Base-by-base conservation (phyloP, 2,797 vertebrate genomes). In the Trematomus bernacchii region DNA sequence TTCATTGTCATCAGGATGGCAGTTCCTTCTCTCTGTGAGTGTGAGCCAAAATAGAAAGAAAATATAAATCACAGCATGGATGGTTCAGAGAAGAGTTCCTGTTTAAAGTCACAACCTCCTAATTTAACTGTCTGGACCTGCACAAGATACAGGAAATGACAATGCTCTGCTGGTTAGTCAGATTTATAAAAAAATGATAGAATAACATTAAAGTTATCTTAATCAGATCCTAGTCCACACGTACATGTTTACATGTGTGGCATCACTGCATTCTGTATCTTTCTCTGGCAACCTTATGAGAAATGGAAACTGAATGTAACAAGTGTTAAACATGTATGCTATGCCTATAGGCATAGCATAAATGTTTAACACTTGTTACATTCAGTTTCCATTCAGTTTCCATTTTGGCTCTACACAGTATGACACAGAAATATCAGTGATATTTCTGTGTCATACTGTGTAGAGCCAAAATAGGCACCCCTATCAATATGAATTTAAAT, bases 1-100 rank as follows among this genome's bases (percentile, higher is more conserved):
- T 19, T 70, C 77, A 83, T 85, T 48, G 4, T 67, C 0, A 72
- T 70, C 80, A 87, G 1, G 6, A 14, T 0, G 46, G 52, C 21
- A 47, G 9, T 80, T 0, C 23, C 23, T 27, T 27, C 23, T 21
- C 21, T 27, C 23, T 0, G 3, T 2, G 40, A 14, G 10, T 37
- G 30, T 27, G 19, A 3, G 21, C 42, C 6, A 27, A 10, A 53
- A 7, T 0, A 37, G 4, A 27, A 1, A 19, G 6, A 23, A 19
- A 46, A 0, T 11, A 9, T 27, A 27, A 58, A 1, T 3, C 0
- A 47, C 1, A 19, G 0, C 6, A 13, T 11, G 10, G 0, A 3
- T 53, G 33, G 5, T 33, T 33, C 0, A 33, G 33, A 40, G 6
- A 46, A 9, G 1, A 73, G 43, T 82, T 86, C 82, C 84, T 66